phyloP scores from a whole-genome alignment of 2,113 vertebrate species.

The Halcyon senegalensis region DNA sequence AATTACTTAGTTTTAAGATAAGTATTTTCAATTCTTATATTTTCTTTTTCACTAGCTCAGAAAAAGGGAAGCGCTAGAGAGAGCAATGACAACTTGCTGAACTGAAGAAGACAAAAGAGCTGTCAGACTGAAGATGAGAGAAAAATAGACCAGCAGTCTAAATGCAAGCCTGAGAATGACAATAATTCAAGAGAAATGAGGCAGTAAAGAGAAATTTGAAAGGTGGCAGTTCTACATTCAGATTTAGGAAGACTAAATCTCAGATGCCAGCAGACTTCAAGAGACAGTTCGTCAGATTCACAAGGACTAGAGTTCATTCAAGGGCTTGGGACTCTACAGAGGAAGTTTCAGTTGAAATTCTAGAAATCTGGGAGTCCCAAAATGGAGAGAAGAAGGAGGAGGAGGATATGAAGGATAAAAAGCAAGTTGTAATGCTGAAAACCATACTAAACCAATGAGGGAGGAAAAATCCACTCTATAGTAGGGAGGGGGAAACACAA shows the following conservation, averaged over 20 bases:
- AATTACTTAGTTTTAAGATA: not conserved
- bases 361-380: not conserved
- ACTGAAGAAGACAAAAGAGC: not conserved
- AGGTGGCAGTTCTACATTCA: not conserved
- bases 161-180: not conserved
- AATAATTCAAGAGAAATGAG: not conserved
- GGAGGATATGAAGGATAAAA: not conserved
- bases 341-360: not conserved
- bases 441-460: not conserved
- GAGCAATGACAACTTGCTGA: not conserved
- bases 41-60: not conserved
- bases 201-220: not conserved
- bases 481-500: rapidly evolving
- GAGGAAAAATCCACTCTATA: not conserved
- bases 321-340: not conserved
- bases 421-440: not conserved
- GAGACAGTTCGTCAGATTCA: not conserved
- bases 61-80: not conserved
- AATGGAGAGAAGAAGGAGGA: not conserved
- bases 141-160: not conserved
- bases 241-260: not conserved
- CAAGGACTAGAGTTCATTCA: not conserved
- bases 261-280: not conserved
- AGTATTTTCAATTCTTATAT: not conserved
- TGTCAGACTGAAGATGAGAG: not conserved